phyloP scores from a whole-genome alignment of 2,113 vertebrate genomes.

The Pardalotus punctatus region DNA sequence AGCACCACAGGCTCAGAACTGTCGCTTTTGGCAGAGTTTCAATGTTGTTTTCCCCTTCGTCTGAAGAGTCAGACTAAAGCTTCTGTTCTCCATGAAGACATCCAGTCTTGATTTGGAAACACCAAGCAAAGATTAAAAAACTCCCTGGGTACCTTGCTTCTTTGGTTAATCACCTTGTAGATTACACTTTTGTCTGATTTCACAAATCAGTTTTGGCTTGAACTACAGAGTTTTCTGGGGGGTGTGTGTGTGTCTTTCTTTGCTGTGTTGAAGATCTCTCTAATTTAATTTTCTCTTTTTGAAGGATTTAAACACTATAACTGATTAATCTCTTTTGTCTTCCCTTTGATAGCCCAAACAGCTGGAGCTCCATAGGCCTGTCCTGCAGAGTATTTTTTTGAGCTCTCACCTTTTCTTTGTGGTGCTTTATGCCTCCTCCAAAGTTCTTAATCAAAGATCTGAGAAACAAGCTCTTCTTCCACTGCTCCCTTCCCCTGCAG shows the following conservation, averaged over 20 bases:
- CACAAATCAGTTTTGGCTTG: conserved; percentile 6
- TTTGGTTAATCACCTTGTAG: not conserved
- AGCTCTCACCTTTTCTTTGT: not conserved
- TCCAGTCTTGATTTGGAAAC: not conserved
- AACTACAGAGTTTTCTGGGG: not conserved
- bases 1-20: not conserved
- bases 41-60: not conserved
- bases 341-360: not conserved
- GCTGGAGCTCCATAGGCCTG: not conserved
- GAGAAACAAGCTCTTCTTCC: not conserved
- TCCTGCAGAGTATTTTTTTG: not conserved
- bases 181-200: not conserved
- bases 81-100: not conserved
- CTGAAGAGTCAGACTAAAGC: not conserved
- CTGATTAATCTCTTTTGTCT: not conserved
- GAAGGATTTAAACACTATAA: not conserved
- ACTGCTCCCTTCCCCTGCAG: not conserved
- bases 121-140: not conserved
- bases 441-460: not conserved
- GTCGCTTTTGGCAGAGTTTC: not conserved
- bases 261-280: not conserved
- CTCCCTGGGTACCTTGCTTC: not conserved
- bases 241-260: not conserved
- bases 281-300: not conserved
- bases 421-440: not conserved